Percentiles rank a stretch among this genome's conserved stretches.
These are phyloP conservation scores for Yponomeuta sedellus DNA, from an alignment of 2,888 invertebrate genomes.

Conservation along the genomic window DNA sequence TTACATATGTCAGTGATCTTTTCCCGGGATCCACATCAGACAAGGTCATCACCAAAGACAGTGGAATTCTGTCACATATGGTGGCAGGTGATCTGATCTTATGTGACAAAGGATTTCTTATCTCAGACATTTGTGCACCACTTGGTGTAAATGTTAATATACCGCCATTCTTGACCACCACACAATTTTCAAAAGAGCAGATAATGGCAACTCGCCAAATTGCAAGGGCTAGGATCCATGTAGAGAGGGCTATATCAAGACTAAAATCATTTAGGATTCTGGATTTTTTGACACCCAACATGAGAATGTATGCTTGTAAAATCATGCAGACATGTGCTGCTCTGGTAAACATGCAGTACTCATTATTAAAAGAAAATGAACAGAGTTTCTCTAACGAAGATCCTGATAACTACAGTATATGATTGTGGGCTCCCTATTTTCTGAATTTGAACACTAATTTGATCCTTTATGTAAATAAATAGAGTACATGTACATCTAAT, in stretches of 20 bases:
- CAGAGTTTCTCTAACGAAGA: neutral
- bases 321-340: slow-evolving; percentile 2
- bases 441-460: too few species aligned
- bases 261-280: slow-evolving; percentile 1
- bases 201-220: neutral
- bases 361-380: neutral
- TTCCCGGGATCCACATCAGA: neutral
- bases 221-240: neutral
- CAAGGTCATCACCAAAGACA: neutral
- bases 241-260: slow-evolving; percentile 4
- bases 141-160: neutral
- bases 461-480: too few species aligned
- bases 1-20: neutral
- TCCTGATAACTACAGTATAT: neutral
- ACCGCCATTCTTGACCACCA: neutral
- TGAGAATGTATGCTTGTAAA: neutral
- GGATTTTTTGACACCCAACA: neutral
- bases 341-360: neutral
- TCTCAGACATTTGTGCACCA: neutral
- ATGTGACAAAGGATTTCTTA: neutral
- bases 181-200: slow-evolving; percentile 3
- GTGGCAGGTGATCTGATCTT: slow-evolving; percentile 4
- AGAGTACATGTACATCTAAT: too few species aligned
- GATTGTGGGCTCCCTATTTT: too few species aligned
- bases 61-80: slow-evolving; percentile 3